Conservation (phyloP, 2,113 vertebrate genomes). For the Platysternon megacephalum region DNA sequence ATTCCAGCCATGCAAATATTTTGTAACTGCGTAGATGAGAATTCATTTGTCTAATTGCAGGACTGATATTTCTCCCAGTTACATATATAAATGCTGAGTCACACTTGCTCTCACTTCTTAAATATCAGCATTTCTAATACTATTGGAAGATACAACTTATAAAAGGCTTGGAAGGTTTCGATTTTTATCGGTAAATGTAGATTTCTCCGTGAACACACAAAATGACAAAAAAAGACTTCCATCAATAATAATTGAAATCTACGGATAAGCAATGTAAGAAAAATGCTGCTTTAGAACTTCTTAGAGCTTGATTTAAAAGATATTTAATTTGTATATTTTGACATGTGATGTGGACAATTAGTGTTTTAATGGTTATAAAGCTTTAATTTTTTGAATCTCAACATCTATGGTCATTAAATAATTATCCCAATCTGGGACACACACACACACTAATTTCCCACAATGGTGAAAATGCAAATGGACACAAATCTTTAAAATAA, state of each 20-base stretch:
- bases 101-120: background rate
- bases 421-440: background rate
- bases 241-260: background rate
- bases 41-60: slow-evolving; percentile 72
- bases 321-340: background rate
- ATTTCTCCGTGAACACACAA: background rate
- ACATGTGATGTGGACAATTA: background rate
- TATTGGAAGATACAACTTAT: background rate
- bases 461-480: background rate
- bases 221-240: background rate
- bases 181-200: background rate
- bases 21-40: slow-evolving; percentile 58
- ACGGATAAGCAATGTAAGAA: background rate
- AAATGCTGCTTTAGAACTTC: background rate
- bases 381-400: background rate
- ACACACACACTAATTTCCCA: background rate
- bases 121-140: background rate
- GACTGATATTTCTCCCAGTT: slow-evolving; percentile 66
- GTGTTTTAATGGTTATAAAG: background rate
- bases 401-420: background rate
- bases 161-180: background rate
- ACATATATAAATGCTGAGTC: slow-evolving; percentile 60
- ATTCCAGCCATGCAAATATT: slow-evolving; percentile 63
- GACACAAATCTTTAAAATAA: background rate
- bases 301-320: background rate